phyloP scores from a whole-genome alignment of 1,140 invertebrate genomes.

The Aphelenchoides besseyi region DNA sequence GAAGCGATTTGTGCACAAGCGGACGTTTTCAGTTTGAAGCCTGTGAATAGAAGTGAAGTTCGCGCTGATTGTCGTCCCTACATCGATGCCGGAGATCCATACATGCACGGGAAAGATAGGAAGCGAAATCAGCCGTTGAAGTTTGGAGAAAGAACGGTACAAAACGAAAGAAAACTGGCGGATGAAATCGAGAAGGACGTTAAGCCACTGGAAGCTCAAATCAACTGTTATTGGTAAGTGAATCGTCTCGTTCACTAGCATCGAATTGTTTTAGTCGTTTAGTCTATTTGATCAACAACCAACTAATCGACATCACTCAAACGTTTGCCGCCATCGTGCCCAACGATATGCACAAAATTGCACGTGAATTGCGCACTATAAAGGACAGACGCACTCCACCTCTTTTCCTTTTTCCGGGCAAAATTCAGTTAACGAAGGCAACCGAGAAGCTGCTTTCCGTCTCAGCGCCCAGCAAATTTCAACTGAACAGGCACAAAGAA shows the following conservation, averaged over 20 bases:
- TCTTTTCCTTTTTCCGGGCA: conserved; percentile 19
- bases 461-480: neutral
- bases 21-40: conserved; percentile 25
- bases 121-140: conserved; percentile 21
- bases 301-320: conserved; percentile 25
- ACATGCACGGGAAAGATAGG: neutral
- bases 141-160: neutral
- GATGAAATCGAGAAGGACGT: conserved; percentile 23
- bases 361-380: conserved; percentile 21
- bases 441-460: neutral
- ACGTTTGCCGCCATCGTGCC: conserved; percentile 15
- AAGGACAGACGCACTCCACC: conserved; percentile 27
- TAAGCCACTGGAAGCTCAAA: conserved; percentile 25
- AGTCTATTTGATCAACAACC: conserved; percentile 25
- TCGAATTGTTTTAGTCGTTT: conserved; percentile 17
- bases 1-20: conserved; percentile 27
- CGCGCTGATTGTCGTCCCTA: conserved; percentile 11
- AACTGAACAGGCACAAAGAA: neutral
- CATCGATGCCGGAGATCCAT: conserved; percentile 18
- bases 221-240: conserved; percentile 29
- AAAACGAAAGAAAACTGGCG: too few species aligned
- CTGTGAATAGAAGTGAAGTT: conserved; percentile 18
- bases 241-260: neutral
- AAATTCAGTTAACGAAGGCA: conserved; percentile 3
- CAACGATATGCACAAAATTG: conserved; percentile 20